Evolutionary conservation across 2,113 vertebrate genomes (phyloP).

Genomic region (Dipodomys stephensi): DNA sequence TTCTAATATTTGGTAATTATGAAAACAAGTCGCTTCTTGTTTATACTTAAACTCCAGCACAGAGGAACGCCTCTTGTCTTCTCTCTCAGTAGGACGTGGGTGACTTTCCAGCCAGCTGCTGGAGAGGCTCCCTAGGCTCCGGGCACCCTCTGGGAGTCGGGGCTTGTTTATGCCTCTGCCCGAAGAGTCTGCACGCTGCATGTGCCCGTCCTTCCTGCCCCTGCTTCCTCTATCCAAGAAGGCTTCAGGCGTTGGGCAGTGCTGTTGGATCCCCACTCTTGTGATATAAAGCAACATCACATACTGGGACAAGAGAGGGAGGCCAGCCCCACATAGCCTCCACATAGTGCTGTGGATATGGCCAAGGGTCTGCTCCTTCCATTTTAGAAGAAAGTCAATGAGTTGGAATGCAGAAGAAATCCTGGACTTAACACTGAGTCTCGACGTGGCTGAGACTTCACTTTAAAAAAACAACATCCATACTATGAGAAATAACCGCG

Average conservation of each 20-base stretch:
- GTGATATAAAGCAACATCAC: conserved; percentile 13
- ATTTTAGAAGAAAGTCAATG: conserved; percentile 17
- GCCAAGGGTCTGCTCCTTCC: not conserved
- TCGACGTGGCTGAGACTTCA: not conserved
- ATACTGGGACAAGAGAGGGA: not conserved
- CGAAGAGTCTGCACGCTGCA: not conserved
- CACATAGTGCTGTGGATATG: not conserved
- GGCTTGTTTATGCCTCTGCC: conserved; percentile 48
- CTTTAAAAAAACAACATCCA: no score
- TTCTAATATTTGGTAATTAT: conserved; percentile 77
- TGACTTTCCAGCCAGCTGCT: conserved; percentile 54
- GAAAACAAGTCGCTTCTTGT: conserved; percentile 71
- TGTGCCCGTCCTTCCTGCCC: not conserved
- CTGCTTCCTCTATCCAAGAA: conserved; percentile 24
- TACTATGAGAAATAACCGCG: not conserved
- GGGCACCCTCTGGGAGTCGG: not conserved
- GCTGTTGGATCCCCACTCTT: not conserved
- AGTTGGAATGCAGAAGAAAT: not conserved
- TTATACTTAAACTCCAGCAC: conserved; percentile 71
- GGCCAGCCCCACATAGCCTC: not conserved
- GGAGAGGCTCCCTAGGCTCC: not conserved
- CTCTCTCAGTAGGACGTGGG: conserved; percentile 6
- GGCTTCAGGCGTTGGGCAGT: not conserved
- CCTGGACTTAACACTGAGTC: not conserved
- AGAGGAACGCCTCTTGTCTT: conserved; percentile 56